Percentiles rank a stretch among this genome's conserved stretches.
phyloP scores from a whole-genome alignment of 1,140 invertebrate genomes.

The Uloborus diversus region DNA sequence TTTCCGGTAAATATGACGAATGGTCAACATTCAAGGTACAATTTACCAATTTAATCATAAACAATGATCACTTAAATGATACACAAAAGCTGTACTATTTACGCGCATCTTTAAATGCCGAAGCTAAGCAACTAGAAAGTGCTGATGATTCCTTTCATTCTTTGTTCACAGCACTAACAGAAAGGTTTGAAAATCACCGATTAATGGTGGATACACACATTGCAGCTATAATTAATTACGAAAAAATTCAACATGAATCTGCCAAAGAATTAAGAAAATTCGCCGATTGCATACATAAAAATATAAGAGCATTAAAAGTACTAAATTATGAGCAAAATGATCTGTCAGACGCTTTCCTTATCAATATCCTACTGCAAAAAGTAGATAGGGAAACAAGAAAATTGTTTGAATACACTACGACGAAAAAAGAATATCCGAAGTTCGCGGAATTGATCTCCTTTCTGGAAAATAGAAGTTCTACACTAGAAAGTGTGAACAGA shows the following conservation, averaged over 20 bases:
- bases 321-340: not conserved
- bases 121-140: not conserved
- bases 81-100: slow-evolving; percentile 3
- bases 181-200: not conserved
- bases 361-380: not conserved
- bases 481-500: not conserved
- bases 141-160: not conserved
- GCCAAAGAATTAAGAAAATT: not conserved
- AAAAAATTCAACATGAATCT: not conserved
- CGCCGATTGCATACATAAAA: not conserved
- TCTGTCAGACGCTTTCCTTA: not conserved
- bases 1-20: not conserved
- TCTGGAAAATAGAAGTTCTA: not conserved
- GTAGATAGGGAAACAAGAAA: not conserved
- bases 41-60: not conserved
- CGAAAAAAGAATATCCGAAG: not conserved
- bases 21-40: not conserved
- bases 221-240: not conserved
- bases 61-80: slow-evolving; percentile 11
- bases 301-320: not conserved
- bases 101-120: not conserved
- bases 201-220: not conserved
- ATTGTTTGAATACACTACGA: not conserved
- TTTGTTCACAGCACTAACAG: not conserved
- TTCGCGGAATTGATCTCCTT: not conserved